Percentiles rank a stretch among this genome's conserved stretches.
Evolutionary conservation across 2,113 vertebrate genomes (phyloP).

Genomic region (Collichthys lucidus): DNA sequence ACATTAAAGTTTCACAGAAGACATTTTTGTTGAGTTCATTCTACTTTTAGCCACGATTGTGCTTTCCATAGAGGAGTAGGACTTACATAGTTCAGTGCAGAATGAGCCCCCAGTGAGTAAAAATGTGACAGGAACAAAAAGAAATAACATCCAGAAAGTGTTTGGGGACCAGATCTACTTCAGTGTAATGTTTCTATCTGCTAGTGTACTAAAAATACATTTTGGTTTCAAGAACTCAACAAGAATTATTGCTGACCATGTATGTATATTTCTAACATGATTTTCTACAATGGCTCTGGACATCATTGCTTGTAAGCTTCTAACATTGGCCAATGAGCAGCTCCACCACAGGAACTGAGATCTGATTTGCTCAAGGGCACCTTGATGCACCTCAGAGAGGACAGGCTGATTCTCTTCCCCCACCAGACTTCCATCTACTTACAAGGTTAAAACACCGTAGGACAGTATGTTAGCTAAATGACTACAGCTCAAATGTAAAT

Average conservation of each 20-base stretch:
- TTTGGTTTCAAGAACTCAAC: neutral
- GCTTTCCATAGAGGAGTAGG: too few relatives aligned
- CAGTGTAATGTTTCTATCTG: neutral
- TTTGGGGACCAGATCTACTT: too few relatives aligned
- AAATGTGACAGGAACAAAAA: too few relatives aligned
- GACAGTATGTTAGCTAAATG: neutral
- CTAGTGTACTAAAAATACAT: neutral
- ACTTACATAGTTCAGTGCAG: too few relatives aligned
- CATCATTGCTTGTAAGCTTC: too few relatives aligned
- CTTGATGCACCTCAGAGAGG: neutral
- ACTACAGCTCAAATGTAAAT: neutral
- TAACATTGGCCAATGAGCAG: neutral
- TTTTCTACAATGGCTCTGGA: neutral
- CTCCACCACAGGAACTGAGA: neutral
- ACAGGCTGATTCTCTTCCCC: neutral
- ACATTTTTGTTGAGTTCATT: too few relatives aligned
- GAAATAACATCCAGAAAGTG: too few relatives aligned
- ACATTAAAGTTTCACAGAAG: too few relatives aligned
- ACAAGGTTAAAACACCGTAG: neutral
- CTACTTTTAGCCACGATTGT: too few relatives aligned
- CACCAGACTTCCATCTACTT: neutral
- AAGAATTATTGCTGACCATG: neutral
- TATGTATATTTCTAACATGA: neutral
- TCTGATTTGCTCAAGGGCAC: constrained; percentile 8
- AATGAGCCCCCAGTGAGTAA: too few relatives aligned